Conservation (phyloP, 2,113 vertebrate species). For the Gorsachius goisagi region DNA sequence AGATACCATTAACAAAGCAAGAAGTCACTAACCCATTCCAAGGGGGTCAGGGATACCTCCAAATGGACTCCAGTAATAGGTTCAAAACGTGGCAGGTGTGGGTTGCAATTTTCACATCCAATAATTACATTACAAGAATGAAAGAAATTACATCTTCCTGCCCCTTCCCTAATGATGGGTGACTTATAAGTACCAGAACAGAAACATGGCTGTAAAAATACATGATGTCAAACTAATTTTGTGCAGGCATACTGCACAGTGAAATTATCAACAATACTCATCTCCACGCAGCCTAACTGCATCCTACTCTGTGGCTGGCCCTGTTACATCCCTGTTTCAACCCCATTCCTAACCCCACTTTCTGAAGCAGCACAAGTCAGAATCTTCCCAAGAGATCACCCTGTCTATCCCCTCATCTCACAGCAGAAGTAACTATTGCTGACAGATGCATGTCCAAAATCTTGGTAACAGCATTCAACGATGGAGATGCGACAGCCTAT, state of each 20-base stretch:
- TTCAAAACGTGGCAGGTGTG: not conserved
- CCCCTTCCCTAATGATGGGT: not conserved
- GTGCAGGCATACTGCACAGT: not conserved
- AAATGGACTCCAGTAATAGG: not conserved
- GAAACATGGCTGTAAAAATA: not conserved
- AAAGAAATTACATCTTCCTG: not conserved
- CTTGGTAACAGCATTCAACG: fast-evolving
- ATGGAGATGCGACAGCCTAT: not conserved
- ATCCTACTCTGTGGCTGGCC: not conserved
- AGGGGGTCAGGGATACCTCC: not conserved
- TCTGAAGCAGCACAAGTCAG: not conserved
- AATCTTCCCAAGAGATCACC: not conserved
- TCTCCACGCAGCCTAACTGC: not conserved
- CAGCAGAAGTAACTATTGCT: not conserved
- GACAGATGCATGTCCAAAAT: not conserved
- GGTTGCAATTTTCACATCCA: not conserved
- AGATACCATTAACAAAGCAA: not conserved
- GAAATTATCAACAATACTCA: not conserved
- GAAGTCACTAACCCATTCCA: conserved; percentile 1
- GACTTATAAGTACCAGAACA: not conserved
- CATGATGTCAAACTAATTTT: not conserved
- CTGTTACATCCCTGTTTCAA: not conserved
- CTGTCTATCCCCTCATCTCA: not conserved
- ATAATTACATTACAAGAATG: not conserved
- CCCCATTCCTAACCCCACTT: not conserved